Evolutionary conservation across 2,888 invertebrate species (phyloP).

Genomic region (Phrixothrix hirtus): DNA sequence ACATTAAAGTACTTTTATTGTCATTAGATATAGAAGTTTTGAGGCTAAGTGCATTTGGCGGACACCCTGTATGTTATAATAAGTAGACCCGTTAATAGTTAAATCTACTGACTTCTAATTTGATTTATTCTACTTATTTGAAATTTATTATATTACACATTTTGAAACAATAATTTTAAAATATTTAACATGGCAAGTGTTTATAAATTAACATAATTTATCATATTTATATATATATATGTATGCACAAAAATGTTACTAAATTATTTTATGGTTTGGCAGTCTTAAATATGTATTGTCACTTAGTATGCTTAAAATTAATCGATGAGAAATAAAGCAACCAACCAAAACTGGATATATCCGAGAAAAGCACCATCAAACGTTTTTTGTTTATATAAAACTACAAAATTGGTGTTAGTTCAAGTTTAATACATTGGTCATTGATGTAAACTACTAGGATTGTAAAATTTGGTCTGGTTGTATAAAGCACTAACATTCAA

Average conservation of each 20-base stretch:
- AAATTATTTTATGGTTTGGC: slow-evolving; percentile 35
- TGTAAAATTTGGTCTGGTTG: no score
- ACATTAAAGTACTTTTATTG: no score
- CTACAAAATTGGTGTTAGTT: slow-evolving; percentile 9
- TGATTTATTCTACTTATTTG: slow-evolving; percentile 14
- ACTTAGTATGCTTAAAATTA: slow-evolving; percentile 31
- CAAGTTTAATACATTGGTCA: not conserved
- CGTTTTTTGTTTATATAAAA: slow-evolving; percentile 2
- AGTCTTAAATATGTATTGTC: slow-evolving; percentile 51
- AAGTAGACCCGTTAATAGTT: slow-evolving; percentile 51
- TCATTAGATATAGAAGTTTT: no score
- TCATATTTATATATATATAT: no score
- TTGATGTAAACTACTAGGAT: no score
- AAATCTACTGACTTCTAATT: slow-evolving; percentile 41
- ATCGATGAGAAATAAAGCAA: slow-evolving; percentile 5
- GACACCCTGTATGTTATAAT: slow-evolving; percentile 42
- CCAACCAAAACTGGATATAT: slow-evolving; percentile 7
- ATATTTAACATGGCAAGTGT: slow-evolving; percentile 8
- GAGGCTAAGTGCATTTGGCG: no score
- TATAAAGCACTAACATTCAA: no score
- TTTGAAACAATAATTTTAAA: slow-evolving; percentile 12
- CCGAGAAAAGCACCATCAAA: slow-evolving; percentile 17
- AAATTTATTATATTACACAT: slow-evolving; percentile 12
- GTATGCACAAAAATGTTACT: slow-evolving; percentile 15
- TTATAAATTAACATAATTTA: not conserved